Evolutionary conservation across 2,888 invertebrate genomes (phyloP).

Genomic region (Athalia cordata): DNA sequence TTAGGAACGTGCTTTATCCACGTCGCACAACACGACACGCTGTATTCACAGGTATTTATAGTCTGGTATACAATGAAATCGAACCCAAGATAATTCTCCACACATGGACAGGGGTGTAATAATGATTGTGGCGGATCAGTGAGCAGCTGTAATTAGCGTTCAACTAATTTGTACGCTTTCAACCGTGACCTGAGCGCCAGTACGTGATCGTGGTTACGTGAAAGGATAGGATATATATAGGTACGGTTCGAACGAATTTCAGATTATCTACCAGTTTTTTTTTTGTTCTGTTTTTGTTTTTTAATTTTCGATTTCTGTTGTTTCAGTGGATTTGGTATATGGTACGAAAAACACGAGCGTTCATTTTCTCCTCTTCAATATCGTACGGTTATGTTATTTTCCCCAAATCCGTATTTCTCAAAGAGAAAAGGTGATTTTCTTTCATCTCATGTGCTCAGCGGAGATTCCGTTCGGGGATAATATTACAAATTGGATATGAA

Average conservation of each 20-base stretch:
- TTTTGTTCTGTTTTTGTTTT: too few species aligned
- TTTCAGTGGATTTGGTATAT: too few species aligned
- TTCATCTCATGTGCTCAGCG: not conserved
- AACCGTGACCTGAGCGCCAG: slow-evolving; percentile 1
- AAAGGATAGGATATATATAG: not conserved
- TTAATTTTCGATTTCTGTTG: too few species aligned
- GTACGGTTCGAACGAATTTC: not conserved
- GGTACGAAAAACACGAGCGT: too few species aligned
- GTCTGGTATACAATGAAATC: too few species aligned
- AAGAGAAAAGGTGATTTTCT: not conserved
- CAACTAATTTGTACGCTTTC: slow-evolving; percentile 25
- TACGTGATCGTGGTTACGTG: not conserved
- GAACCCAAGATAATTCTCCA: not conserved
- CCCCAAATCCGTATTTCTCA: not conserved
- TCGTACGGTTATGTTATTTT: not conserved
- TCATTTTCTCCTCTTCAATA: too few species aligned
- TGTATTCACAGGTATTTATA: too few species aligned
- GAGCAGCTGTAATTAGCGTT: slow-evolving; percentile 15
- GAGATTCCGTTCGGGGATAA: not conserved
- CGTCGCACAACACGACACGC: too few species aligned
- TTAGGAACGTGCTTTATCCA: too few species aligned
- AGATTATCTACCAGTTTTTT: too few species aligned
- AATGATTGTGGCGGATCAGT: not conserved
- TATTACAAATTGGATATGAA: not conserved
- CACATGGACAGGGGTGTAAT: not conserved